Conservation (phyloP, 1,140 invertebrate genomes). For the Drosophila malerkotliana region DNA sequence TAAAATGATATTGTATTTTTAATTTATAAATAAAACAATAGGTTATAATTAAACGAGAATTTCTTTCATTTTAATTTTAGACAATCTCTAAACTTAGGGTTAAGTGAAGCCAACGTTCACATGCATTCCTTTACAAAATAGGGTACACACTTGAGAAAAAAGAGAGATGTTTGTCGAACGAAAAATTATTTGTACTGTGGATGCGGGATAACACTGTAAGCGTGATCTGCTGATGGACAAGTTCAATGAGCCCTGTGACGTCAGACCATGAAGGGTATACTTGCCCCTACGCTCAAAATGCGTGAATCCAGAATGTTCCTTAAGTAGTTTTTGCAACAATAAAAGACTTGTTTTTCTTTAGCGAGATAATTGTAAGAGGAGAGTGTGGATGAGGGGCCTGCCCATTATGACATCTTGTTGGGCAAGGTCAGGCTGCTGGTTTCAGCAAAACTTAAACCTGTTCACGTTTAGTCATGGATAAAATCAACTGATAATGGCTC, state of each 20-base stretch:
- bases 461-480: conserved; percentile 19
- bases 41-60: background rate
- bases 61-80: background rate
- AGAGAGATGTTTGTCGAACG: conserved; percentile 14
- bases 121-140: background rate
- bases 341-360: conserved; percentile 10
- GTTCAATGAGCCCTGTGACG: conserved; percentile 59
- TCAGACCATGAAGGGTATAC: conserved; percentile 23
- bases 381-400: background rate
- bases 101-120: background rate
- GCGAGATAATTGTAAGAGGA: conserved; percentile 1
- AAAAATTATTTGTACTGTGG: background rate
- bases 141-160: conserved; percentile 24
- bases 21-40: background rate
- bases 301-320: conserved; percentile 12
- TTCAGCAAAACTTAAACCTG: conserved; percentile 27
- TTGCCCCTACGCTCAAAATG: background rate
- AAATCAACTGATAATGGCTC: background rate
- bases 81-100: background rate
- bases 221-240: conserved; percentile 26
- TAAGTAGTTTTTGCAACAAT: background rate
- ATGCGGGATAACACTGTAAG: conserved; percentile 6
- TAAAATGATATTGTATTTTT: too few species aligned
- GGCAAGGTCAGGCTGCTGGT: conserved; percentile 33
- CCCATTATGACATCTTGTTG: conserved; percentile 25